These are phyloP conservation scores for Biston stratarius DNA, from an alignment of 2,888 invertebrate species.

Conservation along the genomic window DNA sequence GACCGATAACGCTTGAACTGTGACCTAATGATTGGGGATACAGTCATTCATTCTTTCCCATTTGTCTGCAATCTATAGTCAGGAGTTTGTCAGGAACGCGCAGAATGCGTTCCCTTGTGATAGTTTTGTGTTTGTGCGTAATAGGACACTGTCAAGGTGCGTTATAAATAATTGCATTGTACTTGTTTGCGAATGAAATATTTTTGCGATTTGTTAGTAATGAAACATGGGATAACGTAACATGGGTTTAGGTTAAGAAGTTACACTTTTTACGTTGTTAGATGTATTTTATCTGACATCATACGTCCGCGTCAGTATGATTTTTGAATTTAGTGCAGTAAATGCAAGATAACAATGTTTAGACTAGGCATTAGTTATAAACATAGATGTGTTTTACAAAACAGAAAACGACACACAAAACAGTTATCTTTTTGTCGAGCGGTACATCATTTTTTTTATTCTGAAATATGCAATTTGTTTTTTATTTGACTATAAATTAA, in stretches of 20 bases:
- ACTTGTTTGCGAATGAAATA: not conserved
- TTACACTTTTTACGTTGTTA: conserved; percentile 12
- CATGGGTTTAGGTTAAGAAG: conserved; percentile 11
- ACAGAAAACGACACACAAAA: too few relatives aligned
- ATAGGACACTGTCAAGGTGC: conserved; percentile 33
- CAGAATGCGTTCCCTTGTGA: conserved; percentile 22
- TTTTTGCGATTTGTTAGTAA: conserved; percentile 12
- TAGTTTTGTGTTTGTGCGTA: conserved; percentile 21
- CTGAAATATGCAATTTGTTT: too few relatives aligned
- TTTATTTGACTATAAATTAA: too few relatives aligned
- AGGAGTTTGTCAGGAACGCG: conserved; percentile 9
- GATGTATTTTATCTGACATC: not conserved
- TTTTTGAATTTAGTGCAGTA: too few relatives aligned
- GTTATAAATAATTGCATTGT: conserved; percentile 22
- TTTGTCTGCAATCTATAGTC: conserved; percentile 1
- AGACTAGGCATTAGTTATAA: too few relatives aligned
- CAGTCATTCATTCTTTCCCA: conserved; percentile 2
- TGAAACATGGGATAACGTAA: not conserved
- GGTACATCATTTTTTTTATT: too few relatives aligned
- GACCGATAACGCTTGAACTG: conserved; percentile 58
- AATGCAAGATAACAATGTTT: too few relatives aligned
- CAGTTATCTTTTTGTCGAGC: too few relatives aligned
- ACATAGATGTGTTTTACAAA: too few relatives aligned
- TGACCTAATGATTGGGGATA: conserved; percentile 38
- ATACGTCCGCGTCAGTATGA: too few relatives aligned